Evolutionary conservation across 2,888 invertebrate species (phyloP).

Genomic region (Ernsta delagoae): DNA sequence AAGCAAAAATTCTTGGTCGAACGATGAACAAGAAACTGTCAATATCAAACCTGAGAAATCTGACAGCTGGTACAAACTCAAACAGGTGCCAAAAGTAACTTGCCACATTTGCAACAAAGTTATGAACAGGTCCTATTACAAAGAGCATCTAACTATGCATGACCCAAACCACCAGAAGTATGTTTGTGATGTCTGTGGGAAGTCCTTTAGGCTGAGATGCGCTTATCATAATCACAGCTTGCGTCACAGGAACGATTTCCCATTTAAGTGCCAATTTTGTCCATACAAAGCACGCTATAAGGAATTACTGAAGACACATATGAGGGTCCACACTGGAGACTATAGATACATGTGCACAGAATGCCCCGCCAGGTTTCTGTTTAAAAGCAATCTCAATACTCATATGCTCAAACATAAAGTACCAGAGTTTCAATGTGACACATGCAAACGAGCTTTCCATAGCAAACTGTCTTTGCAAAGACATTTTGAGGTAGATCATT

Average conservation of each 20-base stretch:
- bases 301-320: constrained; percentile 53
- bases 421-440: constrained; percentile 56
- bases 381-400: constrained; percentile 58
- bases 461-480: constrained; percentile 52
- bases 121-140: constrained; percentile 51
- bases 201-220: constrained; percentile 53
- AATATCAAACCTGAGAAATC: constrained; percentile 26
- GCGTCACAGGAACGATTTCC: constrained; percentile 52
- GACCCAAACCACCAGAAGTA: constrained; percentile 54
- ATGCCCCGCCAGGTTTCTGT: constrained; percentile 57
- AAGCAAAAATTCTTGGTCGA: constrained; percentile 41
- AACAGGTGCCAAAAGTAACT: constrained; percentile 48
- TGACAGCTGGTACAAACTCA: constrained; percentile 33
- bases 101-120: constrained; percentile 53
- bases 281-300: constrained; percentile 54
- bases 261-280: constrained; percentile 53
- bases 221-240: constrained; percentile 56
- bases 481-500: constrained; percentile 59
- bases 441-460: constrained; percentile 57
- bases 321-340: constrained; percentile 54
- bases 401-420: constrained; percentile 57
- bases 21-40: constrained; percentile 35
- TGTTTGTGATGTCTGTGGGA: constrained; percentile 56
- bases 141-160: constrained; percentile 54
- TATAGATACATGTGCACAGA: constrained; percentile 59